Conservation (phyloP, 2,888 invertebrate species). For the Apamea crenata region DNA sequence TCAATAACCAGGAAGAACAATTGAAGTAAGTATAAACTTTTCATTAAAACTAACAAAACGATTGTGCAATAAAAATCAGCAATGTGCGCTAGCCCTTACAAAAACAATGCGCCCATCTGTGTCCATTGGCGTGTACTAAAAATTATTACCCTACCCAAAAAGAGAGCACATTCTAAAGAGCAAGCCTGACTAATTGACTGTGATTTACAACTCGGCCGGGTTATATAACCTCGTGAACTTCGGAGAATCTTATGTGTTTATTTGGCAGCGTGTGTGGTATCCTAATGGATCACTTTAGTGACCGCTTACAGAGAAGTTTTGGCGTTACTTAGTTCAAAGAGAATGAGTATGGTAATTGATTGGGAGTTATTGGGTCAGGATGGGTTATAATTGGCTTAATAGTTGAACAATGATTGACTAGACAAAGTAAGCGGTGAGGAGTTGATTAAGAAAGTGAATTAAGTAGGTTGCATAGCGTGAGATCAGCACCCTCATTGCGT, state of each 20-base stretch:
- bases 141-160: conserved; percentile 62
- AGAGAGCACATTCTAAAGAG: conserved; percentile 54
- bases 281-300: conserved; percentile 62
- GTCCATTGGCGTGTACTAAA: conserved; percentile 65
- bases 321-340: conserved; percentile 46
- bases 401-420: conserved; percentile 45
- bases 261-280: conserved; percentile 71
- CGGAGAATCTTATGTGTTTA: conserved; percentile 70
- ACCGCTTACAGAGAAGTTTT: conserved; percentile 51
- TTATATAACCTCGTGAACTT: conserved; percentile 76
- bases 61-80: conserved; percentile 1
- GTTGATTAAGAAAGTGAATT: conserved; percentile 30
- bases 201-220: conserved; percentile 84
- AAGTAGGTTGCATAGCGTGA: neutral
- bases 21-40: neutral
- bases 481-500: neutral
- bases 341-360: conserved; percentile 24
- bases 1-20: neutral
- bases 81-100: conserved; percentile 51
- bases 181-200: conserved; percentile 78
- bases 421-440: neutral
- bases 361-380: conserved; percentile 33
- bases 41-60: neutral
- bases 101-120: conserved; percentile 66
- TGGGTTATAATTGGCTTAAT: conserved; percentile 37